These are phyloP conservation scores for Phoronis australis DNA, from an alignment of 2,888 invertebrate genomes.

Conservation along the genomic window DNA sequence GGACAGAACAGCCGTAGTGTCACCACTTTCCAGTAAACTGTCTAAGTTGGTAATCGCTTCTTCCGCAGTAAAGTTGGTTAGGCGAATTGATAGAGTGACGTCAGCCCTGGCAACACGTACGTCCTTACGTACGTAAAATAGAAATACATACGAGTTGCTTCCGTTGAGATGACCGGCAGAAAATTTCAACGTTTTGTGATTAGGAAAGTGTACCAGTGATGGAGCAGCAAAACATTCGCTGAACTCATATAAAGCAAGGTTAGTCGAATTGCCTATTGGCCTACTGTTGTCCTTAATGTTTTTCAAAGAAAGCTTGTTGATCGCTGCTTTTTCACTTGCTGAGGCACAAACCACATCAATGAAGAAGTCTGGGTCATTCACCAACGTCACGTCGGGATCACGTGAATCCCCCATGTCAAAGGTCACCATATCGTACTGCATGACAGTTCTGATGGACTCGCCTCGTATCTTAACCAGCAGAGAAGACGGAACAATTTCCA, in stretches of 20 bases:
- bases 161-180: no score
- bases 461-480: background rate
- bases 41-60: conserved; percentile 14
- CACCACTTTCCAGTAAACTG: conserved; percentile 15
- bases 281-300: no score
- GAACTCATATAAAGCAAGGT: no score
- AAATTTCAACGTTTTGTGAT: no score
- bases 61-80: conserved; percentile 1
- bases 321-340: background rate
- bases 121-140: no score
- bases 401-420: background rate
- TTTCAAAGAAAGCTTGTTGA: conserved; percentile 8
- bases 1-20: background rate
- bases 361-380: background rate
- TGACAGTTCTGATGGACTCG: background rate
- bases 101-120: no score
- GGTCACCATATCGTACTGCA: background rate
- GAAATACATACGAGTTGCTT: no score
- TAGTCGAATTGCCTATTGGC: no score
- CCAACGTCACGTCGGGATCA: background rate
- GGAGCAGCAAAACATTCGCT: no score
- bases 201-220: no score
- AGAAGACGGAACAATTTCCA: background rate
- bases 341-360: background rate
- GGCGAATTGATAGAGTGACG: no score